Conservation (phyloP, 2,888 invertebrate genomes). For the Unio delphinus region DNA sequence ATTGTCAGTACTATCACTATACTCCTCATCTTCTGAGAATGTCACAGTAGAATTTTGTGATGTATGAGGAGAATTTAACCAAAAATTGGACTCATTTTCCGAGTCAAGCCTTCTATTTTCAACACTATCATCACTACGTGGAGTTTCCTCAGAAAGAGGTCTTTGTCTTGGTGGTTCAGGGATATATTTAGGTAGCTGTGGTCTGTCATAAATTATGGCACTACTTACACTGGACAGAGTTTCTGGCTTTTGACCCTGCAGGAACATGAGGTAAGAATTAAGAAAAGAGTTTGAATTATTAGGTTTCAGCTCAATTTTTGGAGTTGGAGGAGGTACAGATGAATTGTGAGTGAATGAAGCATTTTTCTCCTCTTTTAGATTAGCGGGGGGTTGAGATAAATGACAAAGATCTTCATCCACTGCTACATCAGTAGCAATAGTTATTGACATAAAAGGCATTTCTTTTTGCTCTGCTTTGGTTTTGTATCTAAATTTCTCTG, state of each 20-base stretch:
- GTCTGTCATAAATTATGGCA: constrained; percentile 56
- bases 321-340: constrained; percentile 16
- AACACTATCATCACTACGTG: constrained; percentile 20
- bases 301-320: constrained; percentile 29
- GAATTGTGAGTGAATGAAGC: constrained; percentile 3
- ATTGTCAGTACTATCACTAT: constrained; percentile 26
- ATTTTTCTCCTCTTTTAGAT: constrained; percentile 15
- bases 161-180: constrained; percentile 60
- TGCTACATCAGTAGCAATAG: constrained; percentile 38
- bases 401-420: constrained; percentile 65
- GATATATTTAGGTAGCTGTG: constrained; percentile 66
- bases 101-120: too few species aligned
- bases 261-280: constrained; percentile 63
- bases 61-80: constrained; percentile 11
- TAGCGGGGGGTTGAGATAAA: constrained; percentile 41
- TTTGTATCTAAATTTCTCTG: constrained; percentile 14
- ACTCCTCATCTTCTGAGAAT: constrained; percentile 56
- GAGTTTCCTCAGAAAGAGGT: constrained; percentile 21
- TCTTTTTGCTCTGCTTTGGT: constrained; percentile 40
- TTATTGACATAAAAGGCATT: constrained; percentile 32
- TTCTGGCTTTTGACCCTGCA: constrained; percentile 67
- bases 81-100: too few species aligned
- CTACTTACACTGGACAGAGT: constrained; percentile 66
- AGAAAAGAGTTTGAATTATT: constrained; percentile 51
- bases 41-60: constrained; percentile 29